Base-by-base conservation (phyloP, 1,140 invertebrate species). In the Calliopsis andreniformis region DNA sequence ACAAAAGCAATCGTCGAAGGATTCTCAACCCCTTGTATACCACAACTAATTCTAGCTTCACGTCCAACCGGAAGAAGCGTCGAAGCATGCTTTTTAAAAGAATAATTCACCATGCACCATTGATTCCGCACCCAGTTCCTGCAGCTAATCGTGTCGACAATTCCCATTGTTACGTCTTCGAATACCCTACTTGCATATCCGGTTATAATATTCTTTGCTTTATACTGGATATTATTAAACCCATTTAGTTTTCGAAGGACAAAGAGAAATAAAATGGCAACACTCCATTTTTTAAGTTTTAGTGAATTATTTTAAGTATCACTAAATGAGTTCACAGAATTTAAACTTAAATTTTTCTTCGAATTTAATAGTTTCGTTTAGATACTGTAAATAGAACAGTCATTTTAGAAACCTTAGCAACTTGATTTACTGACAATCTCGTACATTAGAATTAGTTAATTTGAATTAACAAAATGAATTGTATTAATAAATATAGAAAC, bases 21-120 rank as follows among this genome's bases (percentile, higher is more conserved):
- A 49, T 14, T 12, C 32, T n/a, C 25, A 18, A 10, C 43, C 18
- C 23, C n/a, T 10, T 3, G 16, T 18, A 2, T 10, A 6, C 10
- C 12, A 16, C 7, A 3, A 68, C 18, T 55, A 20, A 20, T 68
- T 55, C 23, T 2, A 18, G 6, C 3, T 2, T 3, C 8, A 28
- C 66, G 35, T 56, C 10, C 1, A 18, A 32, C 23, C 18, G 25
- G 56, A 61, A 71, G 3, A 25, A 16, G 49, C 20, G 5, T 6
- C 49, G 39, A 35, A 42, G 55, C 63, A 61, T 62, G 80, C 32
- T 58, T 71, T 77, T 62, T 61, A 58, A 39, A 63, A 51, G 63
- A 78, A 80, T 64, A 80, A 86, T 84, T 70, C 67, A 75, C 82
- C 76, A 78, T 62, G 82, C 68, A 84, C 79, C 77, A 84, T 78